Percentiles rank a stretch among this genome's conserved stretches.
Conservation (phyloP, 2,797 vertebrate species). For the Coilia nasus region DNA sequence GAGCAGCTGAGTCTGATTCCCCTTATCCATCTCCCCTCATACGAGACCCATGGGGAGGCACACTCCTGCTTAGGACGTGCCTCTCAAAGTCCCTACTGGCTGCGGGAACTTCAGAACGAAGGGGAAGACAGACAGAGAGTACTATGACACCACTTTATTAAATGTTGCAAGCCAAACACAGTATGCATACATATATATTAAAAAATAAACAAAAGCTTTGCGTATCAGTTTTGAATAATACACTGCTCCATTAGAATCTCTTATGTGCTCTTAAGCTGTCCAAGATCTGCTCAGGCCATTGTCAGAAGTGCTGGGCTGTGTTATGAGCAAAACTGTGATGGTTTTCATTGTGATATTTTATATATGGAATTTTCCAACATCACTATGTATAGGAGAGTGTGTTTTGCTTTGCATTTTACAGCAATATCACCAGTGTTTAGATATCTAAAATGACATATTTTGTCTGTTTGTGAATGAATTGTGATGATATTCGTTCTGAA, state of each 20-base stretch:
- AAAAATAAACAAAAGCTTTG: not conserved
- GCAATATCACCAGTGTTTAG: slow-evolving; percentile 6
- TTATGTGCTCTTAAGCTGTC: not conserved
- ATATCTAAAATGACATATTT: slow-evolving; percentile 7
- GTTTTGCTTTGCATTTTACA: slow-evolving; percentile 11
- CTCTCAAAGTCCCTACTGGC: no score
- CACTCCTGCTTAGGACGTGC: no score
- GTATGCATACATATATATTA: not conserved
- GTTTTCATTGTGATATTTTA: slow-evolving; percentile 49
- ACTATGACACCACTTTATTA: no score
- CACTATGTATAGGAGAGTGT: slow-evolving; percentile 32
- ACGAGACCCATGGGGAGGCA: slow-evolving; percentile 5
- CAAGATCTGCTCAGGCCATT: slow-evolving; percentile 18
- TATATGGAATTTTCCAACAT: slow-evolving; percentile 56
- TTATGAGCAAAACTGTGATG: slow-evolving; percentile 44
- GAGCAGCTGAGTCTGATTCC: slow-evolving; percentile 1
- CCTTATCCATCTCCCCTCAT: slow-evolving; percentile 13
- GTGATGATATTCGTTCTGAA: slow-evolving; percentile 62
- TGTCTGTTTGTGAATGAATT: not conserved
- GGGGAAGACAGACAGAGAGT: no score
- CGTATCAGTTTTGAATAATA: not conserved
- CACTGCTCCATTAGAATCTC: not conserved
- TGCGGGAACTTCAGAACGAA: no score
- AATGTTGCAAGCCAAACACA: not conserved
- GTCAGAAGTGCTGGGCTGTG: slow-evolving; percentile 56